phyloP scores from a whole-genome alignment of 2,113 vertebrate species.

The Seriola dumerili region DNA sequence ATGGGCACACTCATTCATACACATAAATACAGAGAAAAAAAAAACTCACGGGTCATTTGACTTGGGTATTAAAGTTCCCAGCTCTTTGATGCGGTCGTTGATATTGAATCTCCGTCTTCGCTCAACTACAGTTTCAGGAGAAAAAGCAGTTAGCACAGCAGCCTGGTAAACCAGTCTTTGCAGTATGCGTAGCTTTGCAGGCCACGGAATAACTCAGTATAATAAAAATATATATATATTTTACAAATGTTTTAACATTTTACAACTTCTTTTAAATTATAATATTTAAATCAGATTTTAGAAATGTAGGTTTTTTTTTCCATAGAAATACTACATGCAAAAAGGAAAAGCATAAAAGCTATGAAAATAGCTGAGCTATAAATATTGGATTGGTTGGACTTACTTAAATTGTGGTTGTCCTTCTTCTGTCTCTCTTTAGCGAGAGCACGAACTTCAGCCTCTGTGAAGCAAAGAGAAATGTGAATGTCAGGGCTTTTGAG shows the following conservation, averaged over 20 bases:
- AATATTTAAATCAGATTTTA: too few relatives aligned
- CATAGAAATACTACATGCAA: too few relatives aligned
- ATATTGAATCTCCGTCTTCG: slow-evolving; percentile 94
- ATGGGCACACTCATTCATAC: background rate
- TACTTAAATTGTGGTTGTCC: slow-evolving; percentile 95
- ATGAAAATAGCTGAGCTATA: too few relatives aligned
- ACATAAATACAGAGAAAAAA: background rate
- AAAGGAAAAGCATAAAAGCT: too few relatives aligned
- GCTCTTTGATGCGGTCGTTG: slow-evolving; percentile 95
- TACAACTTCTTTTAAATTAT: background rate
- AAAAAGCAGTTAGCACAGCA: background rate
- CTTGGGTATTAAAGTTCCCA: slow-evolving; percentile 92
- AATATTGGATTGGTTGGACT: slow-evolving; percentile 69
- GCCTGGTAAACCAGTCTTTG: background rate
- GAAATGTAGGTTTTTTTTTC: too few relatives aligned
- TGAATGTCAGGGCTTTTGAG: background rate
- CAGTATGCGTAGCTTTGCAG: background rate
- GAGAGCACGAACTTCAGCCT: slow-evolving; percentile 79
- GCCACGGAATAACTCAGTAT: background rate
- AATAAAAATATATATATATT: background rate
- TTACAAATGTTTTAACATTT: background rate
- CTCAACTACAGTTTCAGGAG: slow-evolving; percentile 85
- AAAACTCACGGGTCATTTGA: slow-evolving; percentile 91
- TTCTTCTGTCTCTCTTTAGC: slow-evolving; percentile 96
- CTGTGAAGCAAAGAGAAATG: slow-evolving; percentile 55